Evolutionary conservation across 2,888 invertebrate species (phyloP).

Genomic region (Yponomeuta cagnagella): DNA sequence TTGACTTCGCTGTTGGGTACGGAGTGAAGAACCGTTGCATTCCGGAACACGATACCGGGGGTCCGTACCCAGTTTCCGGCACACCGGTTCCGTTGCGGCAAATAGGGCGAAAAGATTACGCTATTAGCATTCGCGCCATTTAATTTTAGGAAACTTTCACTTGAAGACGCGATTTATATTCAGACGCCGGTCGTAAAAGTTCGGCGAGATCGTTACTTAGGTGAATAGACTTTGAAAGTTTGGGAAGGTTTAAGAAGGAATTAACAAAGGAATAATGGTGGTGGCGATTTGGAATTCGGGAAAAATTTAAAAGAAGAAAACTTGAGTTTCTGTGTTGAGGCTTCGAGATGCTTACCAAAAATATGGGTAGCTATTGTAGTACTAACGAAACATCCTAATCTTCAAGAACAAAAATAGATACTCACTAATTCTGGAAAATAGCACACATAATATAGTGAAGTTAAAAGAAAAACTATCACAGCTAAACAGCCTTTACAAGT

Average conservation of each 20-base stretch:
- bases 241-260: not conserved
- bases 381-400: no score
- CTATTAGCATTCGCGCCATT: conserved; percentile 40
- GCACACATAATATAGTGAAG: no score
- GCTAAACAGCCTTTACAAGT: no score
- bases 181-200: not conserved
- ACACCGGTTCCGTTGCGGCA: conserved; percentile 17
- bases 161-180: not conserved
- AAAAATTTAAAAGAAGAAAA: no score
- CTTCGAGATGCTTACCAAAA: no score
- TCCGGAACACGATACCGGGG: not conserved
- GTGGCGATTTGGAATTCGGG: not conserved
- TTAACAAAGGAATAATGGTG: not conserved
- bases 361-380: no score
- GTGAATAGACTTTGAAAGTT: not conserved
- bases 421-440: no score
- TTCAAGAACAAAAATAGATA: no score
- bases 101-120: conserved; percentile 48
- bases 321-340: no score
- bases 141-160: conserved; percentile 26
- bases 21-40: not conserved
- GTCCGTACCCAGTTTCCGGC: not conserved
- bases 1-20: no score
- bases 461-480: no score
- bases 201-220: not conserved